Conservation (phyloP, 2,888 invertebrate genomes). For the Hylaea fasciaria region DNA sequence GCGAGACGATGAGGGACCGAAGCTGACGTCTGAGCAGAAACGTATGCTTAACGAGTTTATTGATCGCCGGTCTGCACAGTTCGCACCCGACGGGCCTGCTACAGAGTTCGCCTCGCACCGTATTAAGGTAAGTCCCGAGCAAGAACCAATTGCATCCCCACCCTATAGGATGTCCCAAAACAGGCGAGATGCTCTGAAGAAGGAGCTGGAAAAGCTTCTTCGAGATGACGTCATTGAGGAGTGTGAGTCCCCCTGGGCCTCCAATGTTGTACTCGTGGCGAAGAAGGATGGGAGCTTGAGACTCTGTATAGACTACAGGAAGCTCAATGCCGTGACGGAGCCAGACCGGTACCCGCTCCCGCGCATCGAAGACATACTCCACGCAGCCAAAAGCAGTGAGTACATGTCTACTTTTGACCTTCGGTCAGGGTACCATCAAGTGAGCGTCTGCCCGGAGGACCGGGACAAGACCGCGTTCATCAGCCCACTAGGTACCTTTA, state of each 20-base stretch:
- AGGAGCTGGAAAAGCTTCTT: constrained; percentile 41
- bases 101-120: constrained; percentile 43
- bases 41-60: not conserved
- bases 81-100: constrained; percentile 19
- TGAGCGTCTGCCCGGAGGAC: not conserved
- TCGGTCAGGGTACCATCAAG: not conserved
- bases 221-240: constrained; percentile 43
- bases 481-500: not conserved
- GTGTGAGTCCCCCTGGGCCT: constrained; percentile 43
- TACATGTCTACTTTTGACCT: not conserved
- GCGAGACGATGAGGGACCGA: not conserved
- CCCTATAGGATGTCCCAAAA: constrained; percentile 53
- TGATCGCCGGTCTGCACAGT: not conserved
- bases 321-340: not conserved
- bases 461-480: too few species aligned
- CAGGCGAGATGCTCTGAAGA: constrained; percentile 42
- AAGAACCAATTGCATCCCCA: constrained; percentile 52
- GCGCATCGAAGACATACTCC: too few species aligned
- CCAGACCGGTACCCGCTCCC: too few species aligned
- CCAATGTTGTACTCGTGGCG: constrained; percentile 34
- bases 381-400: not conserved
- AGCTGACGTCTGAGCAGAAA: not conserved
- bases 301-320: not conserved
- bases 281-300: constrained; percentile 21
- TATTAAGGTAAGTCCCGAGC: constrained; percentile 47